Conservation (phyloP, 2,888 invertebrate species). For the Andrena praecox region DNA sequence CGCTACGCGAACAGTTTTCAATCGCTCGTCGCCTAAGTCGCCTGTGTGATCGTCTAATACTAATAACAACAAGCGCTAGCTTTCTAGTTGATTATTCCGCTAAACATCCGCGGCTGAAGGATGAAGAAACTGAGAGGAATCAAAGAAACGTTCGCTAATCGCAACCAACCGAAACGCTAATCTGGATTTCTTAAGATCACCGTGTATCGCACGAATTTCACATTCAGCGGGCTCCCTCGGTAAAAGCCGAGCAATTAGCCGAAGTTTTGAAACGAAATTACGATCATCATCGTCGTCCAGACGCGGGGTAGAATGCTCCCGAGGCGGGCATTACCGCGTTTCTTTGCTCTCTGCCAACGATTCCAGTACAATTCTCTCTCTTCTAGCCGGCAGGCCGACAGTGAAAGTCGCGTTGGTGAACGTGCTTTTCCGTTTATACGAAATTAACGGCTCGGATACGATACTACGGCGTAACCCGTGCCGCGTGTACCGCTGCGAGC, state of each 20-base stretch:
- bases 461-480: conserved; percentile 62
- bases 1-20: no score
- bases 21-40: no score
- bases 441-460: conserved; percentile 65
- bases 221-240: background rate
- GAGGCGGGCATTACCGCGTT: conserved; percentile 47
- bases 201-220: conserved; percentile 12
- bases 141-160: background rate
- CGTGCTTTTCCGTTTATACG: conserved; percentile 75
- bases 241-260: conserved; percentile 14
- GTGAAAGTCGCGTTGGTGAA: conserved; percentile 78
- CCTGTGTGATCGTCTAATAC: background rate
- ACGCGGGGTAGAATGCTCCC: background rate
- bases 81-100: background rate
- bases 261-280: conserved; percentile 23
- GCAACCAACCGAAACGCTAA: background rate
- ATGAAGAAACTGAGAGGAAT: background rate
- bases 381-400: conserved; percentile 57
- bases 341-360: conserved; percentile 57
- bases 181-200: conserved; percentile 22
- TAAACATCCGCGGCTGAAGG: background rate
- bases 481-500: conserved; percentile 21
- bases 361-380: conserved; percentile 68
- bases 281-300: conserved; percentile 8
- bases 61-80: background rate